Base-by-base conservation (phyloP, 2,113 vertebrate genomes). In the Spheniscus mendiculus region DNA sequence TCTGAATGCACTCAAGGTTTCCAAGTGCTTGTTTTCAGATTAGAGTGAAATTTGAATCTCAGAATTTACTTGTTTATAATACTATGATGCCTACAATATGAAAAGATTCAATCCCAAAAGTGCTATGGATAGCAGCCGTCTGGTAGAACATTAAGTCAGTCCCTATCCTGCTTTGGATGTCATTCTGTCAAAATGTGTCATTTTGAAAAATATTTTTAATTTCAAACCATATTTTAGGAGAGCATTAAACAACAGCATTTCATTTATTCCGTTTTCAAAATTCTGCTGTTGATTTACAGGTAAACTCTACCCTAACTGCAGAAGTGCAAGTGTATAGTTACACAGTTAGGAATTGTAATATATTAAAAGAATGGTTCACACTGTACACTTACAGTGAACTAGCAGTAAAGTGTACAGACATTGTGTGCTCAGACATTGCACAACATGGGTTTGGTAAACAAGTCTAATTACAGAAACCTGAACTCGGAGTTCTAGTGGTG, bases 361-460 rank as follows among this genome's bases (percentile, higher is more conserved):
- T 3, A 79, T 47, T 44, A 67, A 55, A 66, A 84, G 77, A 82
- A 67, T 40, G 49, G 49, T 85, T 91, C 89, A 47, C 44, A 49
- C 27, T 40, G 55, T 45, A 87, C 55, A 78, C 63, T 63, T 38
- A 49, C 26, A 81, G 45, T 42, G 50, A 87, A 78, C 69, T 84
- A 78, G 56, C 56, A 78, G 45, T 22, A 3, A 79, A 89, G 70
- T 30, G 56, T 82, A 89, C 89, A 76, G 65, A 67, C 15, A 22
- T 42, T 94, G 73, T 83, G 55, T 93, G 70, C 82, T 93, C 85
- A 93, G 87, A 56, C 14, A 45, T 83, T 90, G 90, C 91, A 58
- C 70, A 97, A 93, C 73, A 56, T 0, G 0, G 38, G 27, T 76
- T 72, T 85, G 40, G 53, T 93, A 93, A 95, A 96, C 87, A 91